phyloP scores from a whole-genome alignment of 2,113 vertebrate species.

The Columba livia region DNA sequence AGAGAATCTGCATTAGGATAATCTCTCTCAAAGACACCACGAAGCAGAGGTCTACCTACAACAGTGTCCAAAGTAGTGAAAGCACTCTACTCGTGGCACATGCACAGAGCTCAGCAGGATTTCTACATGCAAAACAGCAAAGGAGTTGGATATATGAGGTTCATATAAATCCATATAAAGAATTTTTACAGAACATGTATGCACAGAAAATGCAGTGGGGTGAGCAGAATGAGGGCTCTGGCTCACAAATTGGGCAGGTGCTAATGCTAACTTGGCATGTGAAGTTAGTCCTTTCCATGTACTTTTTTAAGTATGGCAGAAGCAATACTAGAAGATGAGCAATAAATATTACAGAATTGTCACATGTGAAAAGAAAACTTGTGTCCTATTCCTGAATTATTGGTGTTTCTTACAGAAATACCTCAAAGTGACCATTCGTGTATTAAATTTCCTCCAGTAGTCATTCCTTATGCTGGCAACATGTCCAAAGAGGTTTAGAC shows the following conservation, averaged over 20 bases:
- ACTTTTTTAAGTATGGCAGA: fast-evolving
- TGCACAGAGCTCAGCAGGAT: background rate
- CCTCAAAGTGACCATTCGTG: background rate
- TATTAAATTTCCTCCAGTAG: background rate
- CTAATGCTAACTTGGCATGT: background rate
- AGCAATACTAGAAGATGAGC: background rate
- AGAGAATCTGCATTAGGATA: background rate
- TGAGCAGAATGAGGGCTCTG: background rate
- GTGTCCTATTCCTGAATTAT: background rate
- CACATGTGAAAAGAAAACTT: background rate
- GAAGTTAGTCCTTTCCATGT: background rate
- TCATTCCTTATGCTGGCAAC: background rate
- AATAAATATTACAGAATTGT: background rate
- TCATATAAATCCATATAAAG: background rate
- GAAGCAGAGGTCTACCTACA: background rate
- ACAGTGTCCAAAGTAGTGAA: fast-evolving
- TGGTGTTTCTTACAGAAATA: background rate
- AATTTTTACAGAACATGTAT: background rate
- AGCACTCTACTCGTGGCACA: background rate
- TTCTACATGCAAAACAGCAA: background rate
- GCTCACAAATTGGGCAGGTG: background rate
- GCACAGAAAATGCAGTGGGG: background rate
- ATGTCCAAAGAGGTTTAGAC: background rate
- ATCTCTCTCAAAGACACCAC: background rate
- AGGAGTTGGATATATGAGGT: background rate